Percentiles rank a stretch among this genome's conserved stretches.
These are phyloP conservation scores for Mesorhabditis spiculigera DNA, from an alignment of 2,888 invertebrate genomes.

Conservation along the genomic window DNA sequence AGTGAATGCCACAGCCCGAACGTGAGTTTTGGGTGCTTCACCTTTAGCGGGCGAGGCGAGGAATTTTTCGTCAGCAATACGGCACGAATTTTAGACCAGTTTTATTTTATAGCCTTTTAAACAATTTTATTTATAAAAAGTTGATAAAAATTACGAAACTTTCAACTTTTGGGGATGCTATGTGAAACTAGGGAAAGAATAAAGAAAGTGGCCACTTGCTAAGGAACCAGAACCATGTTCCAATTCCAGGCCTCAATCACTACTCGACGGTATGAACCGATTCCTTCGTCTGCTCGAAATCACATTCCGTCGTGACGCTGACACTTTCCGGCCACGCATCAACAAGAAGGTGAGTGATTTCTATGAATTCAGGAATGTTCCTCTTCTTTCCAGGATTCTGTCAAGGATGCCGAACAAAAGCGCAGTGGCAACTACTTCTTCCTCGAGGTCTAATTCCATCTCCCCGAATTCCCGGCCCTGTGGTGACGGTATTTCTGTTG, in stretches of 20 bases:
- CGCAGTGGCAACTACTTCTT: slow-evolving; percentile 96
- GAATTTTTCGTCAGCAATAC: not conserved
- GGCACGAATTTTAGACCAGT: not conserved
- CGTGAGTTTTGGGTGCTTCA: slow-evolving; percentile 59
- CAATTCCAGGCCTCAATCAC: slow-evolving; percentile 70
- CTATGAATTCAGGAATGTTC: not conserved
- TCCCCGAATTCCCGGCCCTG: not conserved
- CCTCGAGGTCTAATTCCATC: slow-evolving; percentile 78
- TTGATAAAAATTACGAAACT: too few species aligned
- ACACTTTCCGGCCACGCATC: slow-evolving; percentile 95
- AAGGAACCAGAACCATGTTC: not conserved
- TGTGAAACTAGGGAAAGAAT: too few species aligned
- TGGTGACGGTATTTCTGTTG: too few species aligned
- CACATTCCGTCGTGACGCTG: slow-evolving; percentile 95
- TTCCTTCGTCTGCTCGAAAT: slow-evolving; percentile 92
- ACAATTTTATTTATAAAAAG: not conserved
- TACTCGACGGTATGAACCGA: slow-evolving; percentile 95
- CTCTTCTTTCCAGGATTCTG: slow-evolving; percentile 21
- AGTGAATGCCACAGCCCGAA: slow-evolving; percentile 79
- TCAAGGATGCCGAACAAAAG: slow-evolving; percentile 91
- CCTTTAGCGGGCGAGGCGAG: not conserved
- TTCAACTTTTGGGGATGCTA: not conserved
- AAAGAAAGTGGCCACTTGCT: not conserved
- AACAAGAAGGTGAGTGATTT: slow-evolving; percentile 87
- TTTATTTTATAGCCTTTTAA: not conserved